Conservation (phyloP, 2,797 vertebrate species). For the Alcedo quadribrachys region DNA sequence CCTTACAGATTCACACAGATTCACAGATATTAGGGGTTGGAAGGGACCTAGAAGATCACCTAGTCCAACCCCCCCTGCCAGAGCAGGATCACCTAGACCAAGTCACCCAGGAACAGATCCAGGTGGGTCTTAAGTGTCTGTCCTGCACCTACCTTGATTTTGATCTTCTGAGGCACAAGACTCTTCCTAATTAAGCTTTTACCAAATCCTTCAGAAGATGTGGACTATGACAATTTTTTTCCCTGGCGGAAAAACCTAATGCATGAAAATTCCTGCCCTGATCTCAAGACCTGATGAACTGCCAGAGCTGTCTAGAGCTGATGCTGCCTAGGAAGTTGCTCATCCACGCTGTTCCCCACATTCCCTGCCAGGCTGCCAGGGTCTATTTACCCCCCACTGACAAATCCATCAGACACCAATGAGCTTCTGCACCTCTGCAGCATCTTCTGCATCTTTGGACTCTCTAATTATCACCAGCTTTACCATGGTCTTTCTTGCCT, state of each 20-base stretch:
- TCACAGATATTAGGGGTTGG: no score
- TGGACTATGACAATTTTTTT: neutral
- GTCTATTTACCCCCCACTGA: neutral
- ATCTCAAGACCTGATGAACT: neutral
- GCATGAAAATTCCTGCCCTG: neutral
- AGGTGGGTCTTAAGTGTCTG: neutral
- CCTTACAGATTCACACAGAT: neutral
- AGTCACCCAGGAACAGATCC: no score
- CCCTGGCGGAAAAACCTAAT: neutral
- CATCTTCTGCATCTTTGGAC: neutral
- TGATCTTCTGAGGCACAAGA: neutral
- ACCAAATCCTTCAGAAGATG: neutral
- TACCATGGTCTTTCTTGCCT: neutral
- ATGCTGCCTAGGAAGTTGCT: neutral
- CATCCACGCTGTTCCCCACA: neutral
- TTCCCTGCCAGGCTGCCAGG: neutral
- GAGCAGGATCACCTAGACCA: no score
- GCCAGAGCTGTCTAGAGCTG: neutral
- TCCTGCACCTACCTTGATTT: neutral
- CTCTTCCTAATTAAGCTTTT: neutral
- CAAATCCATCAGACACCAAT: neutral
- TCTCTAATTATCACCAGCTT: neutral
- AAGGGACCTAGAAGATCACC: no score
- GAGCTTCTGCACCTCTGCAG: neutral
- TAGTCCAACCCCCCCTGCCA: no score